A percentile compares a stretch with the other conserved stretches of the same genome.
Conservation (phyloP, 1,140 invertebrate genomes). For the Drosophila prosaltans region DNA sequence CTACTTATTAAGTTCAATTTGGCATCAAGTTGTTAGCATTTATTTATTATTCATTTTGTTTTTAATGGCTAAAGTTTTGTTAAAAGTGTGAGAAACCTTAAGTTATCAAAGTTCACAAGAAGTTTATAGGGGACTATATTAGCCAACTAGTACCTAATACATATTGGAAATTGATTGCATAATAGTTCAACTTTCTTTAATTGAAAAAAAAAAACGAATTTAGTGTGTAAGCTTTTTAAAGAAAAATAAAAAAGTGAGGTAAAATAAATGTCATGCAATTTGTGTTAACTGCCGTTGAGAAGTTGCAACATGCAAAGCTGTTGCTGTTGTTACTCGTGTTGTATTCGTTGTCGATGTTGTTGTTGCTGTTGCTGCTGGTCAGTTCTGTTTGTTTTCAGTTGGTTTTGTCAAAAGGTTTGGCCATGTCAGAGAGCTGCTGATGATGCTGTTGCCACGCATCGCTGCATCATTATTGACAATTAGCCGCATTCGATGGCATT, state of each 20-base stretch:
- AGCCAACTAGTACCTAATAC: no score
- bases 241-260: slow-evolving; percentile 14
- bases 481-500: slow-evolving; percentile 76
- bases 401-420: slow-evolving; percentile 74
- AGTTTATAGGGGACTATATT: no score
- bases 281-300: slow-evolving; percentile 60
- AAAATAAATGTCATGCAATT: slow-evolving; percentile 73
- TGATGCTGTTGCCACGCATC: slow-evolving; percentile 71
- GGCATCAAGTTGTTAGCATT: no score
- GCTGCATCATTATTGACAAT: slow-evolving; percentile 80
- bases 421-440: slow-evolving; percentile 29
- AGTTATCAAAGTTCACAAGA: no score
- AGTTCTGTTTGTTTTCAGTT: slow-evolving; percentile 76
- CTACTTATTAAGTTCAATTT: no score
- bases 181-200: slow-evolving; percentile 2
- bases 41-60: no score
- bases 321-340: slow-evolving; percentile 13
- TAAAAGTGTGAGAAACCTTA: no score
- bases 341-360: slow-evolving; percentile 33
- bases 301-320: slow-evolving; percentile 67
- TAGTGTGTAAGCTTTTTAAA: not conserved
- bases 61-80: no score
- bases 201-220: not conserved
- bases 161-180: not conserved
- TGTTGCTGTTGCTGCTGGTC: slow-evolving; percentile 56